These are phyloP conservation scores for Thalassoma bifasciatum DNA, from an alignment of 2,113 vertebrate genomes.

Conservation along the genomic window DNA sequence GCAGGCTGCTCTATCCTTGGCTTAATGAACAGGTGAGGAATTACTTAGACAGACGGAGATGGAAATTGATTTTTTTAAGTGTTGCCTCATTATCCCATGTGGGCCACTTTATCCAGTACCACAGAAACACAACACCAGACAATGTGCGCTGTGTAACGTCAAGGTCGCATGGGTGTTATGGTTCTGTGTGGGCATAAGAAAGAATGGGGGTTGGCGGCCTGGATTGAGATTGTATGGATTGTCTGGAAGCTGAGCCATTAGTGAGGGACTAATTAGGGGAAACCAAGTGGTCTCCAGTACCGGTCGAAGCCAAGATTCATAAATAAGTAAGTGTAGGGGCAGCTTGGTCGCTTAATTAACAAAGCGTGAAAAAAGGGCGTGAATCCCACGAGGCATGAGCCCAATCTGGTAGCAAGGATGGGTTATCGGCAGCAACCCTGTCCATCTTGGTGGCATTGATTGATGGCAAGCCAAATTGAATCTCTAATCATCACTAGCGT, in stretches of 20 bases:
- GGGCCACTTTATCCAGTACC: conserved; percentile 66
- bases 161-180: conserved; percentile 70
- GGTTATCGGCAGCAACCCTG: conserved; percentile 63
- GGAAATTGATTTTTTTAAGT: conserved; percentile 80
- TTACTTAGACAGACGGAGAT: conserved; percentile 67
- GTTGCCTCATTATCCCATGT: conserved; percentile 75
- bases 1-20: conserved; percentile 48
- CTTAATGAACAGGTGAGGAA: conserved; percentile 75
- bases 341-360: conserved; percentile 82
- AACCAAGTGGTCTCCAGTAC: conserved; percentile 71
- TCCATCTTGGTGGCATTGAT: conserved; percentile 78
- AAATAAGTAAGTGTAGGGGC: conserved; percentile 83
- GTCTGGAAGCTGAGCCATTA: conserved; percentile 73
- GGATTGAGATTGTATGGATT: conserved; percentile 72
- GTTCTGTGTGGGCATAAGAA: conserved; percentile 48
- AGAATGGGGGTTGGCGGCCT: conserved; percentile 34
- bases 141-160: conserved; percentile 56
- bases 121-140: conserved; percentile 69
- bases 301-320: conserved; percentile 80
- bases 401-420: conserved; percentile 71
- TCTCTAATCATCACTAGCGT: conserved; percentile 81
- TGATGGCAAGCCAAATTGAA: conserved; percentile 84
- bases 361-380: conserved; percentile 75
- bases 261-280: conserved; percentile 79
- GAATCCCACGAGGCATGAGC: conserved; percentile 71